phyloP scores from a whole-genome alignment of 2,888 invertebrate genomes.

The Tuberolachnus salignus region DNA sequence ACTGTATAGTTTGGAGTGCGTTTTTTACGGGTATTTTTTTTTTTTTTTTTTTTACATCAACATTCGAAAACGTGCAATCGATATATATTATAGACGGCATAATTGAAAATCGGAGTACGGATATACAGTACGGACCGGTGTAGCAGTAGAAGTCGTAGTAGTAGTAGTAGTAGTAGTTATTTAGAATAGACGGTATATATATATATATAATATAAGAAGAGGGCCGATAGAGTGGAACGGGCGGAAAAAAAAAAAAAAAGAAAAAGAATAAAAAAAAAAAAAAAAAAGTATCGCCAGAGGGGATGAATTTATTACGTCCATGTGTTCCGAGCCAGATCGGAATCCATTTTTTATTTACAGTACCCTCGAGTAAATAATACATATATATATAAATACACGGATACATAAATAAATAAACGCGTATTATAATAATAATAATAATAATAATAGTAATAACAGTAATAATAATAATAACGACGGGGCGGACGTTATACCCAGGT shows the following conservation, averaged over 20 bases:
- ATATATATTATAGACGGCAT: slow-evolving; percentile 6
- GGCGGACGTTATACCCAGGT: too few relatives aligned
- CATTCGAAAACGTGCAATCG: slow-evolving; percentile 12
- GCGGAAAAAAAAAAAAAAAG: background rate
- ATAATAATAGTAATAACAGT: background rate
- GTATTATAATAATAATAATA: slow-evolving; percentile 1
- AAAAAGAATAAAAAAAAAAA: background rate
- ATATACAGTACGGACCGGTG: background rate
- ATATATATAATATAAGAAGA: slow-evolving; percentile 3
- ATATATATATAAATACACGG: slow-evolving; percentile 17
- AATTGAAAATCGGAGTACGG: slow-evolving; percentile 35
- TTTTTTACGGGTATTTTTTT: background rate
- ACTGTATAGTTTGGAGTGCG: background rate
- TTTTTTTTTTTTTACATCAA: background rate
- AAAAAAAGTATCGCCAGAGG: slow-evolving; percentile 2
- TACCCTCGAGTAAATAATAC: slow-evolving; percentile 5
- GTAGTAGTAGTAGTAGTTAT: background rate
- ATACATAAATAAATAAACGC: background rate
- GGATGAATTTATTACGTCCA: slow-evolving; percentile 46
- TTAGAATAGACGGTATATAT: background rate
- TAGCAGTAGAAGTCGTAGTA: too few relatives aligned
- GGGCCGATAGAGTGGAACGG: background rate
- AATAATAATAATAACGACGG: background rate
- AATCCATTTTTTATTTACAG: slow-evolving; percentile 11
- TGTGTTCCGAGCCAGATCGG: slow-evolving; percentile 16